phyloP scores from a whole-genome alignment of 2,888 invertebrate genomes.

The Stenolophus ochropezus region DNA sequence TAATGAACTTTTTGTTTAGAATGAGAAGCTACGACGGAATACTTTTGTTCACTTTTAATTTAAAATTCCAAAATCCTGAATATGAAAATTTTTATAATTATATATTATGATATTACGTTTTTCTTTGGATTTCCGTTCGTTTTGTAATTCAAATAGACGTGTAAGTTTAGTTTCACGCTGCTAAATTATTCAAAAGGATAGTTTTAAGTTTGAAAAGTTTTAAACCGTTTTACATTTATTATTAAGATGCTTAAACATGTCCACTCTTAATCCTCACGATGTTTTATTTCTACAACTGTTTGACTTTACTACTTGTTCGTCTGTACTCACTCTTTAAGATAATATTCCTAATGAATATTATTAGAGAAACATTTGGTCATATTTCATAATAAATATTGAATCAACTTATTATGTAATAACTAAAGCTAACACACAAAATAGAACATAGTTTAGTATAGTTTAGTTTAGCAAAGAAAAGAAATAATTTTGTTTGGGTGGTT shows the following conservation, averaged over 20 bases:
- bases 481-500: no score
- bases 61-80: not conserved
- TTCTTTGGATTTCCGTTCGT: not conserved
- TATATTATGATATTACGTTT: not conserved
- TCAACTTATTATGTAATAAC: no score
- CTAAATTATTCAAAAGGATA: not conserved
- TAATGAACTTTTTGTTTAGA: not conserved
- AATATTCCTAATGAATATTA: no score
- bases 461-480: no score
- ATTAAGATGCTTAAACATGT: not conserved
- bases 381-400: no score
- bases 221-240: not conserved
- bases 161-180: not conserved
- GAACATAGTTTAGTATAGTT: no score
- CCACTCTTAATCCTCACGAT: no score
- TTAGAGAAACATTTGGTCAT: no score
- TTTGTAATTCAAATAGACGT: not conserved
- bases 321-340: no score
- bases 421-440: no score
- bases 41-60: not conserved
- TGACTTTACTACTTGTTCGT: no score
- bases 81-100: not conserved
- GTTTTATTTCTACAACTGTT: no score
- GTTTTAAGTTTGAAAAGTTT: not conserved
- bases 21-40: not conserved